Base-by-base conservation (phyloP, 2,797 vertebrate genomes). In the Acrossocheilus fasciatus region DNA sequence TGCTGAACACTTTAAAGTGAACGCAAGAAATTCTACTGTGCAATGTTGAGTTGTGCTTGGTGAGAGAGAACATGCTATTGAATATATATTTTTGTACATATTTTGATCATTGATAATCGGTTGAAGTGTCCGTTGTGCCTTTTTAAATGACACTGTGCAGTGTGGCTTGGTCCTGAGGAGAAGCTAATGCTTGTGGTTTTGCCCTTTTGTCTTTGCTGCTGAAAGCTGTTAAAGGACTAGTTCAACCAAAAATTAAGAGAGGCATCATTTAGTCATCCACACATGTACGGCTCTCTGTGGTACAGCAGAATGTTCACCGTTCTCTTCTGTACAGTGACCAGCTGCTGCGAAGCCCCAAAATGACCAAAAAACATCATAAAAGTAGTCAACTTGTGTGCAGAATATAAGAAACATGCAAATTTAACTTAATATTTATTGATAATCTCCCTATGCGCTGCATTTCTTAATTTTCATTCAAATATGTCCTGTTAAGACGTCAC, bases 41-140 rank as follows among this genome's bases (percentile, higher is more conserved):
- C 94, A 94, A 94, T 95, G 94, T 91, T 89, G 39, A 87, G 30
- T 92, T 90, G 91, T 87, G 34, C 75, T 88, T 69, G 23, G 66
- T 89, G 36, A 79, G 77, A 86, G 68, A 82, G 73, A 81, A 79
- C 62, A 83, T 91, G 90, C 91, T 93, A 91, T 92, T 91, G 89
- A 93, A 87, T 94, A 89, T 86, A 86, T 90, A 90, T 89, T 90
- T 90, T 91, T 91, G 79, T 89, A 90, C 68, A 86, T 86, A 81
- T 62, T 82, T 81, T 87, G 64, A 86, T 85, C 52, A 43, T 82
- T 86, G 78, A 86, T 88, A 70, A 88, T 89, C 59, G 23, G 69
- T 87, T 83, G 39, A 81, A 81, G 54, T 90, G 88, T 88, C 88
- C 87, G 82, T 85, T 88, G 90, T 91, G 89, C 89, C 90, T 91